Conservation (phyloP, 2,113 vertebrate species). For the Rhea pennata region DNA sequence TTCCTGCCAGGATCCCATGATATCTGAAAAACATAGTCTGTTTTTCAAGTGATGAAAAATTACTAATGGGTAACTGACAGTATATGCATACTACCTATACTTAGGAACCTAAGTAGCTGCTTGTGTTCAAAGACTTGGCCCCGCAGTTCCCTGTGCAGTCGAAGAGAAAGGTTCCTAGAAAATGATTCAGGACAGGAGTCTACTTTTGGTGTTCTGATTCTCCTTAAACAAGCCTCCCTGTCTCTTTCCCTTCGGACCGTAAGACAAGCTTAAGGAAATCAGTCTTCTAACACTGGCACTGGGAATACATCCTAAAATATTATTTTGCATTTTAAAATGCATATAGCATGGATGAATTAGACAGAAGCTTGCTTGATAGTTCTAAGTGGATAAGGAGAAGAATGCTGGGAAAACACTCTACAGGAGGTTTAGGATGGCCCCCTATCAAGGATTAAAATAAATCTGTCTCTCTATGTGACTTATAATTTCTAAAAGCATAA, state of each 20-base stretch:
- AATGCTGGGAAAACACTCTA: not conserved
- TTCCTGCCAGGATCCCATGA: not conserved
- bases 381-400: not conserved
- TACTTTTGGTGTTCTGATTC: not conserved
- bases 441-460: not conserved
- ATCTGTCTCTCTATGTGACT: not conserved
- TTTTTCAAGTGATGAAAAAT: not conserved
- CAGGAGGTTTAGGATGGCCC: fast-evolving
- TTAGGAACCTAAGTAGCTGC: not conserved
- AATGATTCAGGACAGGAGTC: not conserved
- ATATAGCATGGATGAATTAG: not conserved
- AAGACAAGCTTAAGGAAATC: not conserved
- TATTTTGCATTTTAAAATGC: not conserved
- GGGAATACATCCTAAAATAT: not conserved
- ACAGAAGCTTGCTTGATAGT: not conserved
- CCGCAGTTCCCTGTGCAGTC: not conserved
- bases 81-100: not conserved
- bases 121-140: not conserved
- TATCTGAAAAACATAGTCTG: not conserved
- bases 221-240: not conserved
- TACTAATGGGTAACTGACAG: not conserved
- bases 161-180: not conserved
- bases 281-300: not conserved
- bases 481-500: not conserved
- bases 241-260: not conserved